Conservation (phyloP, 2,797 vertebrate genomes). For the Mormyrops boulengeri region DNA sequence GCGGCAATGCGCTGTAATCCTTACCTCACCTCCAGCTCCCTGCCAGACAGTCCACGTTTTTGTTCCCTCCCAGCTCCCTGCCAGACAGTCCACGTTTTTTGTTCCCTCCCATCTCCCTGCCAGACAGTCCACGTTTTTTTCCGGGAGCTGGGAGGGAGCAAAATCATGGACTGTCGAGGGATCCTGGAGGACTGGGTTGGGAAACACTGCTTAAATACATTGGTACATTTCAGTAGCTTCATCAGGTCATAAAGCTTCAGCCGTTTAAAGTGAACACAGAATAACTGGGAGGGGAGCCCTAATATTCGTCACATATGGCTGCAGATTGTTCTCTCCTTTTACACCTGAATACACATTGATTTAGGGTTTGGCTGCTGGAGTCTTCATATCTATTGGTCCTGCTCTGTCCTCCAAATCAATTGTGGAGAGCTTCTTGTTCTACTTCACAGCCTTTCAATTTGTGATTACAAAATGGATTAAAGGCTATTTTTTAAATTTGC, state of each 20-base stretch:
- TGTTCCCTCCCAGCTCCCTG: too few species aligned
- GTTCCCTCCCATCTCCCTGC: too few species aligned
- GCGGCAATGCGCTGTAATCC: too few species aligned
- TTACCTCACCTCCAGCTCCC: too few species aligned
- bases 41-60: not conserved
- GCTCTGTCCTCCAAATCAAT: not conserved
- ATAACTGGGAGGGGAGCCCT: not conserved
- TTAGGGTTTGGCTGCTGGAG: not conserved
- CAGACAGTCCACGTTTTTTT: too few species aligned
- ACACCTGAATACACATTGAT: not conserved
- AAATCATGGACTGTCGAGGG: not conserved
- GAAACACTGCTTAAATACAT: not conserved
- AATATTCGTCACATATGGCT: not conserved
- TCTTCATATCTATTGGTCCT: not conserved
- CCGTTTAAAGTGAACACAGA: not conserved
- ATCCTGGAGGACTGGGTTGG: not conserved
- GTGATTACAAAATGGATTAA: conserved; percentile 17
- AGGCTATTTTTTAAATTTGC: not conserved
- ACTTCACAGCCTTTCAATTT: conserved; percentile 8
- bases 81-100: too few species aligned
- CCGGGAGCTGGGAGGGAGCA: not conserved
- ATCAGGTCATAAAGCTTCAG: not conserved
- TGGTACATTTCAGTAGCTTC: not conserved
- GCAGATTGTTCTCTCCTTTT: not conserved
- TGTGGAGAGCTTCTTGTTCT: conserved; percentile 10